phyloP scores from a whole-genome alignment of 2,888 invertebrate genomes.

The Tenthredo scrophulariae region DNA sequence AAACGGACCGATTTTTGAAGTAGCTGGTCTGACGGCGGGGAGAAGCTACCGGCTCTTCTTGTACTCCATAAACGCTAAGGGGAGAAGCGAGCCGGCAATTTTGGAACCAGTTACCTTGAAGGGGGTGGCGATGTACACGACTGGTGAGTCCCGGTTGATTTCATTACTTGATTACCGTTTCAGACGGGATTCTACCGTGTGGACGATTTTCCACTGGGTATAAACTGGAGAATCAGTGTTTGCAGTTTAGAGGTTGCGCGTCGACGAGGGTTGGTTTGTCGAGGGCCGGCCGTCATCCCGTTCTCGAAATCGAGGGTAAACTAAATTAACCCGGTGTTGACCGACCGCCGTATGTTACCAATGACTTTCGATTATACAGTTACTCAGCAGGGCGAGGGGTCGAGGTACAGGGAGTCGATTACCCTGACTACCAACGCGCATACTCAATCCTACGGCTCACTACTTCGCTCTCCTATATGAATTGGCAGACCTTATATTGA shows the following conservation, averaged over 20 bases:
- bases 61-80: slow-evolving; percentile 93
- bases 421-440: slow-evolving; percentile 46
- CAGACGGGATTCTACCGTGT: not conserved
- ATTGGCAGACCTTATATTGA: slow-evolving; percentile 20
- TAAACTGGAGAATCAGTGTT: not conserved
- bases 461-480: not conserved
- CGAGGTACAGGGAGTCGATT: slow-evolving; percentile 62
- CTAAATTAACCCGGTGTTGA: slow-evolving; percentile 72
- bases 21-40: slow-evolving; percentile 86
- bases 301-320: slow-evolving; percentile 67
- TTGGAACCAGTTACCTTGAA: slow-evolving; percentile 92
- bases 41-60: slow-evolving; percentile 90
- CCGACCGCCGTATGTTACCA: slow-evolving; percentile 68
- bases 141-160: slow-evolving; percentile 82
- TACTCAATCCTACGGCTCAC: not conserved
- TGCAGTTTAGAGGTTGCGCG: not conserved
- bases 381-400: not conserved
- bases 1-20: slow-evolving; percentile 85
- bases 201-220: not conserved
- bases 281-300: not conserved
- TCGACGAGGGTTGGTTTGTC: not conserved
- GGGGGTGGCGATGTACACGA: slow-evolving; percentile 90
- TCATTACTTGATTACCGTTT: not conserved
- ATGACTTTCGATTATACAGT: slow-evolving; percentile 71
- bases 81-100: slow-evolving; percentile 89